Evolutionary conservation across 1,140 invertebrate species (phyloP).

Genomic region (Procambarus clarkii): DNA sequence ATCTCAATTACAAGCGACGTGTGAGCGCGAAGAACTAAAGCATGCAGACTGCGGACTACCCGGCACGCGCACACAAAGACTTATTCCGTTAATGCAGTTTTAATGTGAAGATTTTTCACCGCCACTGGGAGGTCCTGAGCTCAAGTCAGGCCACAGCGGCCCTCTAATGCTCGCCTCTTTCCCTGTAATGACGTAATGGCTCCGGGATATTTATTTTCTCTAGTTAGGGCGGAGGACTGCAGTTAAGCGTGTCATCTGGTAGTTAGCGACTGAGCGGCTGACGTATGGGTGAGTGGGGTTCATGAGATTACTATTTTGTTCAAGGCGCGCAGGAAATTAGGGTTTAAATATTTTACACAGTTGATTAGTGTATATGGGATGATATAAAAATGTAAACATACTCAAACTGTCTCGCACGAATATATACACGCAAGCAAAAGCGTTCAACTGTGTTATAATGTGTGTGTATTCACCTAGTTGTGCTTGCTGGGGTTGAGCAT

Average conservation of each 20-base stretch:
- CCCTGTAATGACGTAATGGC: neutral
- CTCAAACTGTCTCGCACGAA: no score
- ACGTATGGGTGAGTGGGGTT: neutral
- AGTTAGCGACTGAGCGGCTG: neutral
- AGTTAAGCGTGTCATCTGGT: neutral
- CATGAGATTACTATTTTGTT: neutral
- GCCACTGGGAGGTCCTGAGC: neutral
- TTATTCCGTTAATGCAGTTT: neutral
- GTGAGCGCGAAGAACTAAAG: no score
- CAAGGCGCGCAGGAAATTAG: neutral
- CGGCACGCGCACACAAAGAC: neutral
- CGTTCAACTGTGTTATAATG: no score
- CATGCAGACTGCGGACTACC: no score
- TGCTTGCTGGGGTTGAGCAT: no score
- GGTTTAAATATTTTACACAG: no score
- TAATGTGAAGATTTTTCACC: slow-evolving; percentile 4
- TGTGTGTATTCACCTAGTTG: no score
- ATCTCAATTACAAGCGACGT: no score
- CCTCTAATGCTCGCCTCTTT: neutral
- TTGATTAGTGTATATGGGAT: no score
- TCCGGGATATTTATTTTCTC: neutral
- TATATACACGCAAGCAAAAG: no score
- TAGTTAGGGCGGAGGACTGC: neutral
- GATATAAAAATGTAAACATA: no score
- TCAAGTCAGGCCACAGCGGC: neutral